phyloP scores from a whole-genome alignment of 1,140 invertebrate genomes.

The Aphelenchoides fujianensis region DNA sequence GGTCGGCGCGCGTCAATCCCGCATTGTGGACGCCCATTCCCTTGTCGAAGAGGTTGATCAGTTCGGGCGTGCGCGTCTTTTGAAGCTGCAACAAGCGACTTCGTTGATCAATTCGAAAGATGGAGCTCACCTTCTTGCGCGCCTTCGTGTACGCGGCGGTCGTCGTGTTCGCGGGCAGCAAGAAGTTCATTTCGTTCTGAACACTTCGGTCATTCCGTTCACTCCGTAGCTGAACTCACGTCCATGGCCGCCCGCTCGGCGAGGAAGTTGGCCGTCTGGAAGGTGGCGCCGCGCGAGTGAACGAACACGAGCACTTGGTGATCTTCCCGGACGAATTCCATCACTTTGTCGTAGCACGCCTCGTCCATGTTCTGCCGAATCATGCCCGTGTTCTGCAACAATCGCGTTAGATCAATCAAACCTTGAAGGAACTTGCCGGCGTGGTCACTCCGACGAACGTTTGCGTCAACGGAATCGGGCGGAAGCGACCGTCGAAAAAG shows the following conservation, averaged over 20 bases:
- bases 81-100: too few species aligned
- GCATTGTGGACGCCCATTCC: slow-evolving; percentile 96
- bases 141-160: slow-evolving; percentile 24
- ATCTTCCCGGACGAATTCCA: slow-evolving; percentile 38
- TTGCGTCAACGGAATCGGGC: slow-evolving; percentile 88
- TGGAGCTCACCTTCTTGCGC: slow-evolving; percentile 31
- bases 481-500: slow-evolving; percentile 92
- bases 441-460: slow-evolving; percentile 49
- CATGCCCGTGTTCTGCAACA: slow-evolving; percentile 12
- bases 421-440: too few species aligned
- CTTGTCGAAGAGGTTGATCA: slow-evolving; percentile 72
- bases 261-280: slow-evolving; percentile 75
- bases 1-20: slow-evolving; percentile 66
- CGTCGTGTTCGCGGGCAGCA: slow-evolving; percentile 71
- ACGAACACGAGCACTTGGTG: slow-evolving; percentile 93
- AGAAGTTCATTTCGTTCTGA: slow-evolving; percentile 24
- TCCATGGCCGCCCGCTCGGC: slow-evolving; percentile 72
- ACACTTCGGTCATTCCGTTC: too few species aligned
- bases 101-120: too few species aligned
- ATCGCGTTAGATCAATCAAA: too few species aligned
- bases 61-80: slow-evolving; percentile 64
- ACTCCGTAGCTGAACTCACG: slow-evolving; percentile 26
- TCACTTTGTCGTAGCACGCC: slow-evolving; percentile 64
- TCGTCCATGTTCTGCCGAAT: slow-evolving; percentile 78
- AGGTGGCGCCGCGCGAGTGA: slow-evolving; percentile 91